Evolutionary conservation across 2,797 vertebrate species (phyloP).

Genomic region (Schizothorax lantsangensis): DNA sequence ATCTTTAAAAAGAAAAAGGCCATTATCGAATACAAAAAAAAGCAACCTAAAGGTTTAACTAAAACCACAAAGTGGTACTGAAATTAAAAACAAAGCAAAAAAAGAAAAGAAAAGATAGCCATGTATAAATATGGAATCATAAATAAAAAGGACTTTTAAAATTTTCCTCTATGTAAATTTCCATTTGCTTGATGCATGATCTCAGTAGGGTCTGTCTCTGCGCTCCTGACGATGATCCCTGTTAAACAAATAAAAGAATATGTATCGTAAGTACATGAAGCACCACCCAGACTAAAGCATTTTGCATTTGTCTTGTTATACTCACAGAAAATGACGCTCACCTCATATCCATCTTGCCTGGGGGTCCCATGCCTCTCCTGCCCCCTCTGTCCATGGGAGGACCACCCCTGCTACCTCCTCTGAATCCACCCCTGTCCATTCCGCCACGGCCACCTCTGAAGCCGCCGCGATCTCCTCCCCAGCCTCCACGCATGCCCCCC

Average conservation of each 20-base stretch:
- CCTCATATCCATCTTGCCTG: conserved; percentile 97
- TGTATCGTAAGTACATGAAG: background rate
- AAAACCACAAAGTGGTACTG: conserved; percentile 66
- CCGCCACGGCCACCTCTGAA: conserved; percentile 90
- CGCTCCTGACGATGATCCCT: conserved; percentile 97
- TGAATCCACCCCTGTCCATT: conserved; percentile 93
- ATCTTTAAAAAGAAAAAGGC: conserved; percentile 58
- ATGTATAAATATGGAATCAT: conserved; percentile 93
- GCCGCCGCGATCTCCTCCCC: conserved; percentile 89
- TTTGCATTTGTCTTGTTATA: background rate
- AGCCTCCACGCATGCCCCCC: conserved; percentile 90
- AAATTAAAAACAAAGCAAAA: conserved; percentile 66
- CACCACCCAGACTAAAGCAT: background rate
- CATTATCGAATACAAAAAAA: conserved; percentile 64
- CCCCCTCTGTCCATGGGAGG: conserved; percentile 90
- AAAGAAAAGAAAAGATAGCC: conserved; percentile 67
- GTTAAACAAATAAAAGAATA: background rate
- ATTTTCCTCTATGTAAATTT: conserved; percentile 68
- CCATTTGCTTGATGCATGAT: conserved; percentile 42
- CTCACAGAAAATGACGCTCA: conserved; percentile 63
- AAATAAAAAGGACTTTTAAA: conserved; percentile 95
- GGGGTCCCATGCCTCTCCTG: conserved; percentile 90
- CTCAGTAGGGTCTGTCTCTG: conserved; percentile 92
- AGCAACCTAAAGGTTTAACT: conserved; percentile 62
- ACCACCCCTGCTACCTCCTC: conserved; percentile 85